phyloP scores from a whole-genome alignment of 2,888 invertebrate genomes.

The Anagyrus pseudococci region DNA sequence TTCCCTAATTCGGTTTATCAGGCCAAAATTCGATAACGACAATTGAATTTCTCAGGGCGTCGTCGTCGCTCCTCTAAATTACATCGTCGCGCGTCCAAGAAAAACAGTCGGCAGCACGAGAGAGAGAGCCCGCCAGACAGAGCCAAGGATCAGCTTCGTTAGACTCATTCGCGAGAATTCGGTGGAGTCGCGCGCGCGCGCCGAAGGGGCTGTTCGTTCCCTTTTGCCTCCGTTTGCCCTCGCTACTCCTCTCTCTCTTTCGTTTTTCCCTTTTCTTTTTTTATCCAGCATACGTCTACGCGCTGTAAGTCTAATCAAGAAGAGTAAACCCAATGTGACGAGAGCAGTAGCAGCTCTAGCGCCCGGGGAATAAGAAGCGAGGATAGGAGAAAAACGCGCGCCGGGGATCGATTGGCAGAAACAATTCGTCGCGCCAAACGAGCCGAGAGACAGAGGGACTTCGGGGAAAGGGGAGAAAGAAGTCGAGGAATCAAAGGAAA shows the following conservation, averaged over 20 bases:
- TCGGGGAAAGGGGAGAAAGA: no score
- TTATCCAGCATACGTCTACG: no score
- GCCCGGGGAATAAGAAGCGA: slow-evolving; percentile 21
- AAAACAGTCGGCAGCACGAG: background rate
- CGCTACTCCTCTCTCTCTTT: slow-evolving; percentile 2
- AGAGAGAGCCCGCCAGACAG: slow-evolving; percentile 11
- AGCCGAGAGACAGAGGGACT: slow-evolving; percentile 28
- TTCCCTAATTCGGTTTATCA: no score
- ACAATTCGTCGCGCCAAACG: slow-evolving; percentile 31
- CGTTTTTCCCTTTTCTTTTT: slow-evolving; percentile 27
- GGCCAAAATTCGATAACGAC: no score
- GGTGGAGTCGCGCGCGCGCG: slow-evolving; percentile 20
- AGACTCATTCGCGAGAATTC: slow-evolving; percentile 31
- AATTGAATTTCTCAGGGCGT: no score
- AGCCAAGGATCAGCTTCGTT: slow-evolving; percentile 17
- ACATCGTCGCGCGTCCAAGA: no score
- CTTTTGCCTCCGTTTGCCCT: background rate
- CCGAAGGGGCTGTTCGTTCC: slow-evolving; percentile 39
- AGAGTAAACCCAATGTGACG: slow-evolving; percentile 55
- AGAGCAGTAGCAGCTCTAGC: slow-evolving; percentile 4
- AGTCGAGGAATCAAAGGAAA: slow-evolving; percentile 25
- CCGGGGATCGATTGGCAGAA: slow-evolving; percentile 27
- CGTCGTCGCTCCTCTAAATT: no score
- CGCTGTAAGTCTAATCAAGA: slow-evolving; percentile 60
- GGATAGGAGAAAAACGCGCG: slow-evolving; percentile 34